Conservation (phyloP, 2,113 vertebrate species). For the Heterotis niloticus region DNA sequence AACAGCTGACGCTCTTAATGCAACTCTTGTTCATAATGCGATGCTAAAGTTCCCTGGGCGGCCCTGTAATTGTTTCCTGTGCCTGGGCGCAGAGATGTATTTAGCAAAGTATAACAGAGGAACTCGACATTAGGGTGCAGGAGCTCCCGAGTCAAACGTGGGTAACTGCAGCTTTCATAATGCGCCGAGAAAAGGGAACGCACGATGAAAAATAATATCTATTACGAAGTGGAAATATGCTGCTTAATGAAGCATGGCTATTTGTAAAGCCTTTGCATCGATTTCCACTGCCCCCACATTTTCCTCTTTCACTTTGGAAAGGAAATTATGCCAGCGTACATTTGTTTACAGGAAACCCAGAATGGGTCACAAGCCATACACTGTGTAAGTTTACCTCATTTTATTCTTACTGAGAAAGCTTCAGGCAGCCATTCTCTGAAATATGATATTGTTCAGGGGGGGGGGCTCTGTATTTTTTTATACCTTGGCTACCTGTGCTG, state of each 20-base stretch:
- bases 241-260: slow-evolving; percentile 2
- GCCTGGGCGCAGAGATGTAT: neutral
- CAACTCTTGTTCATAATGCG: neutral
- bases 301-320: neutral
- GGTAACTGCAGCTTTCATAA: neutral
- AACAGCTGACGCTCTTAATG: neutral
- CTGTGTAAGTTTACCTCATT: neutral
- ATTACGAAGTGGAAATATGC: neutral
- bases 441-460: too few species aligned
- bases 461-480: too few species aligned
- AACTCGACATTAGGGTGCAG: neutral
- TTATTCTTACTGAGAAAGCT: neutral
- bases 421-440: neutral
- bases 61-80: neutral
- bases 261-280: too few species aligned
- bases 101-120: neutral
- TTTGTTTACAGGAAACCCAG: neutral
- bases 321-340: neutral
- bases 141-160: neutral
- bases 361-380: neutral
- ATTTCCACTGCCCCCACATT: neutral
- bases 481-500: too few species aligned
- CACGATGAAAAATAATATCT: neutral
- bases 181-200: neutral
- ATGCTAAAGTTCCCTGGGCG: neutral